Evolutionary conservation across 2,888 invertebrate genomes (phyloP).

Genomic region (Pherbina coryleti): DNA sequence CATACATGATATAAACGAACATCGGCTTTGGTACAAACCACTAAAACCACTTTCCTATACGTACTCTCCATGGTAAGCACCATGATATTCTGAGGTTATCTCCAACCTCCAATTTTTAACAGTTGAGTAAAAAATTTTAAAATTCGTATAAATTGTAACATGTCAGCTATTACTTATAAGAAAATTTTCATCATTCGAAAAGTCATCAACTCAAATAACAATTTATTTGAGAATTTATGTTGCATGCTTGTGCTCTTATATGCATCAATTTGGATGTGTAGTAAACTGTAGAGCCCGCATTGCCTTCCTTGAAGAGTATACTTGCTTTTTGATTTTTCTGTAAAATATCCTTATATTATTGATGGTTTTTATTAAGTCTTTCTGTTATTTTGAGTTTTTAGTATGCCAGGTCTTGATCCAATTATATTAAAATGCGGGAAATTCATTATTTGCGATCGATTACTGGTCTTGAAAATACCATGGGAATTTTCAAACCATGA

Average conservation of each 20-base stretch:
- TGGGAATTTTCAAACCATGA: background rate
- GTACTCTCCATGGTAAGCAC: background rate
- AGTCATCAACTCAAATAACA: background rate
- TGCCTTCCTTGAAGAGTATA: background rate
- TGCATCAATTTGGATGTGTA: background rate
- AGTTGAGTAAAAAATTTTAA: background rate
- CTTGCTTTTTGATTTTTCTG: background rate
- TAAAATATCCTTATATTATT: conserved; percentile 3
- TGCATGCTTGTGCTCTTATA: background rate
- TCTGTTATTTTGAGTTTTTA: background rate
- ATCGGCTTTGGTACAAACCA: background rate
- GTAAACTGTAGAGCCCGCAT: conserved; percentile 1
- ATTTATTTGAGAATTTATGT: background rate
- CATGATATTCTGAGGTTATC: conserved; percentile 16
- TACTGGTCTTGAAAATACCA: background rate
- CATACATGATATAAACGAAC: no score
- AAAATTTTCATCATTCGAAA: background rate
- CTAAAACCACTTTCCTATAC: no score
- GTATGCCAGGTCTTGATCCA: background rate
- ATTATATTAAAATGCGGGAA: background rate
- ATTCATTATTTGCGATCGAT: background rate
- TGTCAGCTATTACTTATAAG: background rate
- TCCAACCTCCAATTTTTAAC: background rate
- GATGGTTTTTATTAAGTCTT: background rate
- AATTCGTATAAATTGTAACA: background rate